Evolutionary conservation across 2,113 vertebrate genomes (phyloP).

Genomic region (Dicrurus megarhynchus): DNA sequence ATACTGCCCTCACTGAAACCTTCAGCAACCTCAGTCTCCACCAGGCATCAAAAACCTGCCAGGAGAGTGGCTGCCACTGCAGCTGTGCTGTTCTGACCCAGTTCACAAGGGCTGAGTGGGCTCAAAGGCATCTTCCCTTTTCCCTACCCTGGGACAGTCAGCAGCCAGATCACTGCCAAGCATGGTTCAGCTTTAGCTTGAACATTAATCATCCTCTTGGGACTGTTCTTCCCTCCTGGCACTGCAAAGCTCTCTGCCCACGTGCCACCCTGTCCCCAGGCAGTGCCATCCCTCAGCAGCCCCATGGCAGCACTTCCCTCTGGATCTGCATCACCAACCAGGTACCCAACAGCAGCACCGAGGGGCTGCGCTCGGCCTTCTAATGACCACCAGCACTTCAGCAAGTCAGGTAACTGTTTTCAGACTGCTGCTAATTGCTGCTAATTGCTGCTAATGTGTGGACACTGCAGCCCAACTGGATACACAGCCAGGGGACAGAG

Average conservation of each 20-base stretch:
- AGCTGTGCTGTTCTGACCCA: neutral
- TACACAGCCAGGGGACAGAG: neutral
- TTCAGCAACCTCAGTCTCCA: neutral
- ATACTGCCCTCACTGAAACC: neutral
- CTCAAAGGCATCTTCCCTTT: neutral
- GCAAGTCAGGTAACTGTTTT: neutral
- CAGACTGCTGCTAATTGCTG: neutral
- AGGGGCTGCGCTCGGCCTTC: neutral
- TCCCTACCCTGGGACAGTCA: neutral
- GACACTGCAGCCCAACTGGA: neutral
- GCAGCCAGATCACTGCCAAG: neutral
- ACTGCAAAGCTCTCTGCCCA: neutral
- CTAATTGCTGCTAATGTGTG: neutral
- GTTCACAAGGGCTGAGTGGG: neutral
- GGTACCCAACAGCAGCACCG: neutral
- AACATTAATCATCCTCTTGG: accelerated
- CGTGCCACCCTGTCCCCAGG: neutral
- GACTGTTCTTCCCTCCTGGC: neutral
- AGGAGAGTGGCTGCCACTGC: neutral
- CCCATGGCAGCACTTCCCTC: neutral
- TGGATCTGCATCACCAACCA: neutral
- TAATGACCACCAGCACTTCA: neutral
- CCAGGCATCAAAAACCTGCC: neutral
- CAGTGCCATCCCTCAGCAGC: neutral
- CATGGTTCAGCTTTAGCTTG: neutral